These are phyloP conservation scores for Hipposideros larvatus DNA, from an alignment of 2,797 vertebrate genomes.

Conservation along the genomic window DNA sequence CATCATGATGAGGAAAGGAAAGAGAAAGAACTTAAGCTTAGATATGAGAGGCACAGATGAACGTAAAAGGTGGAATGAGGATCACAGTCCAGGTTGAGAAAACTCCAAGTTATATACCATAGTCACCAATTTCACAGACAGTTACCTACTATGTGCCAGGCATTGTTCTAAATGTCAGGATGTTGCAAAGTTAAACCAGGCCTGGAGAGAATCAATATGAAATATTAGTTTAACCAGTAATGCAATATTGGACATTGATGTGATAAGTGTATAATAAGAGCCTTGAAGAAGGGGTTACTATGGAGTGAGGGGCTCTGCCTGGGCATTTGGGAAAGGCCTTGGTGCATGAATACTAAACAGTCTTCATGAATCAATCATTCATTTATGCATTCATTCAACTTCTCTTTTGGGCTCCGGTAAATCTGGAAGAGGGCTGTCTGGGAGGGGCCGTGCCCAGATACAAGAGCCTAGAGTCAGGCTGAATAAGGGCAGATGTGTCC, in stretches of 20 bases:
- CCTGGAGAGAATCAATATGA: not conserved
- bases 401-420: not conserved
- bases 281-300: not conserved
- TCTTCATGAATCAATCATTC: not conserved
- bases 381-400: not conserved
- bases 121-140: not conserved
- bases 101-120: not conserved
- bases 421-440: not conserved
- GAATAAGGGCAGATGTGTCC: not conserved
- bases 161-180: not conserved
- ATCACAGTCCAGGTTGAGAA: not conserved
- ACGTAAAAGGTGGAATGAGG: not conserved
- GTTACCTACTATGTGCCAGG: not conserved
- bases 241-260: not conserved
- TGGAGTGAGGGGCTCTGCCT: not conserved
- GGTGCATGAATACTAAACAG: not conserved
- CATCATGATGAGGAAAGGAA: not conserved
- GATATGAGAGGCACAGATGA: not conserved
- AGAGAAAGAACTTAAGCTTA: not conserved
- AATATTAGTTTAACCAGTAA: not conserved
- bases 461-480: not conserved
- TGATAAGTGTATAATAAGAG: not conserved
- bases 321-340: not conserved
- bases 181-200: not conserved
- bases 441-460: not conserved